Evolutionary conservation across 1,140 invertebrate species (phyloP).

Genomic region (Trinorchestia longiramus): DNA sequence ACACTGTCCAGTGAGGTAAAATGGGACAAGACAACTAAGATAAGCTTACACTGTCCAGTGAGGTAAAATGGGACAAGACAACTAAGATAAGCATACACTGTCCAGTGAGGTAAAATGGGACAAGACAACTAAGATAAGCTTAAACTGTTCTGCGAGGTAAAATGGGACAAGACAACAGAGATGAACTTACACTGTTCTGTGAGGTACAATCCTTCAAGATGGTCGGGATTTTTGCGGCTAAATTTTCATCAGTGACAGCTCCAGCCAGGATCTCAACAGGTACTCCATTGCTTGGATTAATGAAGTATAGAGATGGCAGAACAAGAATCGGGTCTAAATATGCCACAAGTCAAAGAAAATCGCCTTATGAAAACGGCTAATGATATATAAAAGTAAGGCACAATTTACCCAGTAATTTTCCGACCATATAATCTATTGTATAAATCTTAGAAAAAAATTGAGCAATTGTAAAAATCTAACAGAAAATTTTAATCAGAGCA

Average conservation of each 20-base stretch:
- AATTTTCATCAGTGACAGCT: conserved; percentile 67
- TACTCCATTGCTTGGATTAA: conserved; percentile 79
- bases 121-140: background rate
- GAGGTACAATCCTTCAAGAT: conserved; percentile 14
- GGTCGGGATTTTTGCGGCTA: background rate
- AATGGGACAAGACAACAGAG: background rate
- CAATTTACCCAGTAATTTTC: background rate
- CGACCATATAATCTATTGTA: background rate
- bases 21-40: too few relatives aligned
- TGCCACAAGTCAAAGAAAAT: background rate
- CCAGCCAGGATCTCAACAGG: conserved; percentile 83
- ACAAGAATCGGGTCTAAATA: conserved; percentile 82
- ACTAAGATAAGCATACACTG: too few relatives aligned
- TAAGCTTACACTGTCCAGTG: too few relatives aligned
- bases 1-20: background rate
- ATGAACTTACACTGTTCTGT: background rate
- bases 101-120: background rate
- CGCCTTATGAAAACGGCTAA: background rate
- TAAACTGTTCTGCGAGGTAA: background rate
- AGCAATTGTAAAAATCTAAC: too few relatives aligned
- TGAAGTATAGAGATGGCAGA: conserved; percentile 88
- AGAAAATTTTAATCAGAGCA: too few relatives aligned
- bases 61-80: too few relatives aligned
- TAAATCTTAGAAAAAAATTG: background rate
- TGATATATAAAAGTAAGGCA: background rate